These are phyloP conservation scores for Muscina levida DNA, from an alignment of 2,888 invertebrate genomes.

Conservation along the genomic window DNA sequence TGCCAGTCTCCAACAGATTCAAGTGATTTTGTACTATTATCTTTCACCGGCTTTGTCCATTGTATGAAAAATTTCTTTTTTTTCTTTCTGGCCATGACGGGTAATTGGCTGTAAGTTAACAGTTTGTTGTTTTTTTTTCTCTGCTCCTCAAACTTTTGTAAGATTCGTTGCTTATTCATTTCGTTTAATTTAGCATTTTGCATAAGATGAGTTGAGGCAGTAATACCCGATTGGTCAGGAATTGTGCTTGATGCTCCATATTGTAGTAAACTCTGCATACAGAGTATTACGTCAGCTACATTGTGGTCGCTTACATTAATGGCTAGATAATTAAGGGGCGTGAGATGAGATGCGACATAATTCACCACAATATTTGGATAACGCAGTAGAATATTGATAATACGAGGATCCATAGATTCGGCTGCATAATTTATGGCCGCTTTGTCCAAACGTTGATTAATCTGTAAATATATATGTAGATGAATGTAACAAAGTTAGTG, in stretches of 20 bases:
- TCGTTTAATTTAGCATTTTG: conserved; percentile 72
- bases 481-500: too few species aligned
- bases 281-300: conserved; percentile 69
- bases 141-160: too few species aligned
- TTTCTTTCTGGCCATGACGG: too few species aligned
- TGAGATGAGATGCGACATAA: conserved; percentile 72
- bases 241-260: conserved; percentile 77
- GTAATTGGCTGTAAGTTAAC: too few species aligned
- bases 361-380: conserved; percentile 71
- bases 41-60: too few species aligned
- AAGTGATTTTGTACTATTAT: too few species aligned
- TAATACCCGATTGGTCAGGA: conserved; percentile 76
- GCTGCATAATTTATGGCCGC: conserved; percentile 76
- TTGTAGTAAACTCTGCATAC: conserved; percentile 73
- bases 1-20: too few species aligned
- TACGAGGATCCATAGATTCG: conserved; percentile 77
- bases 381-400: conserved; percentile 70
- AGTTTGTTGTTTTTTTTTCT: too few species aligned
- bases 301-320: conserved; percentile 75
- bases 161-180: conserved; percentile 59
- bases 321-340: conserved; percentile 76
- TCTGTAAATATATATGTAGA: conserved; percentile 70
- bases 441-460: conserved; percentile 73
- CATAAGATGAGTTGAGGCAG: conserved; percentile 75
- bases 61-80: too few species aligned